Base-by-base conservation (phyloP, 2,113 vertebrate genomes). In the Dicrurus megarhynchus region DNA sequence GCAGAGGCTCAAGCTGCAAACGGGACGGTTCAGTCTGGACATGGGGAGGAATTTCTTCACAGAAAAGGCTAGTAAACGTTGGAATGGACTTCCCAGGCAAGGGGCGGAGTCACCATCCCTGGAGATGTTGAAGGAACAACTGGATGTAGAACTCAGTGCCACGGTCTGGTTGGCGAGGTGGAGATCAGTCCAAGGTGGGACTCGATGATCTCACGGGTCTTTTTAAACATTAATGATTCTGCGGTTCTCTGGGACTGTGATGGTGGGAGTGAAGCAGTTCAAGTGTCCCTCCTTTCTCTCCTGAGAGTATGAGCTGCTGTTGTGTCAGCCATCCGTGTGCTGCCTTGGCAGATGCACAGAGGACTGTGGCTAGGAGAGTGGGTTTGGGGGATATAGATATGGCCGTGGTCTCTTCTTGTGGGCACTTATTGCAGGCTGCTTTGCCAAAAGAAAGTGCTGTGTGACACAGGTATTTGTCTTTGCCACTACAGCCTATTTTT, bases 291-390 rank as follows among this genome's bases (percentile, higher is more conserved):
- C 13, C 27, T 20, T 49, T 37, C 24, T 19, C 3, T 27, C 33
- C 46, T 42, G 33, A 42, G 30, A 13, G 7, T 3, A 2, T 46
- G 30, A 74, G 35, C 28, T 65, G 63, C 3, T 64, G 27, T 6
- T 47, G 26, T 59, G 23, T 8, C 46, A 69, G 20, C n/a, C 1
- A 2, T 20, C 13, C 5, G 0, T 44, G 24, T 1, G 1, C 50
- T 84, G 44, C 17, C n/a, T n/a, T 64, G 71, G 27, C 33, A 52
- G 30, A 33, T 13, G 21, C 24, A 47, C 24, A 28, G 30, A 60
- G 44, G 15, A 23, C 32, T 74, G 50, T 20, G 78, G 24, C 28
- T 39, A 6, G 27, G 30, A 60, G 14, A 12, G 1, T 0, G 0
- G 53, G 15, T 68, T 55, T 32, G 19, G 11, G 13, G 46, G 4